These are phyloP conservation scores for Dicrostonyx torquatus DNA, from an alignment of 2,797 vertebrate species.

Conservation along the genomic window DNA sequence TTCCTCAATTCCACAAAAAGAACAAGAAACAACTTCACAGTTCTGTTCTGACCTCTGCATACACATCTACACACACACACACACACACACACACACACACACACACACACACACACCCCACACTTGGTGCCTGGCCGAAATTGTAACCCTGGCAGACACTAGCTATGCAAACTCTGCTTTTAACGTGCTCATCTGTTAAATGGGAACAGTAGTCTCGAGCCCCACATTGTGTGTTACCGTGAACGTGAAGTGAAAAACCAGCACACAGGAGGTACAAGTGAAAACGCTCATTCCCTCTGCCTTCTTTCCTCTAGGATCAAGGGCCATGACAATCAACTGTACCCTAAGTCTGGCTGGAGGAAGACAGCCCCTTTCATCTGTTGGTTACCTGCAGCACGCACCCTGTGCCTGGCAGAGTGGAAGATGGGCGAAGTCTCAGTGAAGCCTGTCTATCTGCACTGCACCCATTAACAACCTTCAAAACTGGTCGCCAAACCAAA, in stretches of 20 bases:
- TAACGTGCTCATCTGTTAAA: constrained; percentile 6
- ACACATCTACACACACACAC: too few relatives aligned
- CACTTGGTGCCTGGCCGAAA: neutral
- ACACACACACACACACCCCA: neutral
- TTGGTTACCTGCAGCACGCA: neutral
- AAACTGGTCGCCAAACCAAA: neutral
- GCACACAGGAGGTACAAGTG: neutral
- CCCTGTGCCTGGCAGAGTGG: neutral
- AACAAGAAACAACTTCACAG: neutral
- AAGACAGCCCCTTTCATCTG: neutral
- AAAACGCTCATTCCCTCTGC: neutral
- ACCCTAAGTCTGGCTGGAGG: neutral
- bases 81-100: neutral
- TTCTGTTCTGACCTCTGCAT: neutral
- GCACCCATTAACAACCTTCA: neutral
- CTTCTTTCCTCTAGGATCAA: neutral
- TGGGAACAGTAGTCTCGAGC: neutral
- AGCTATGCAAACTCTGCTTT: neutral
- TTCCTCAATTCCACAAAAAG: neutral
- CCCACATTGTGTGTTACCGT: neutral
- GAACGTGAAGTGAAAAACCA: neutral
- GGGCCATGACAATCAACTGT: neutral
- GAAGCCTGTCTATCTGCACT: neutral
- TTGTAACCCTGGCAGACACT: neutral
- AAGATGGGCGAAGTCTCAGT: neutral